These are phyloP conservation scores for Macroramphosus scolopax DNA, from an alignment of 2,797 vertebrate species.

Conservation along the genomic window DNA sequence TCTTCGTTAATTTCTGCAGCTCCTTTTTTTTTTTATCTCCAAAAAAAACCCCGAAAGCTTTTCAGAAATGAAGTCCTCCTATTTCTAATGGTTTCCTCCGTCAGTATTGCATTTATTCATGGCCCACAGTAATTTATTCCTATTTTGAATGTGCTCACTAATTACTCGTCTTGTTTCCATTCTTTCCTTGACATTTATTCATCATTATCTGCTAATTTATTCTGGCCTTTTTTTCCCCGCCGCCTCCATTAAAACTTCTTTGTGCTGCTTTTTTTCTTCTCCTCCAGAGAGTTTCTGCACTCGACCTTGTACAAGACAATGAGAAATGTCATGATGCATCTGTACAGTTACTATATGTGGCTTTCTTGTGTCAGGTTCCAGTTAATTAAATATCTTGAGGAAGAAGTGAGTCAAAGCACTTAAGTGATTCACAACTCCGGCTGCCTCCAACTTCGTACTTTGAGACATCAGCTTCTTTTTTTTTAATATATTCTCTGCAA, in stretches of 20 bases:
- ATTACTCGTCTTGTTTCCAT: slow-evolving; percentile 54
- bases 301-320: slow-evolving; percentile 55
- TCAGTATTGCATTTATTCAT: slow-evolving; percentile 42
- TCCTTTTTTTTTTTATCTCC: slow-evolving; percentile 10
- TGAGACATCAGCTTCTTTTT: slow-evolving; percentile 57
- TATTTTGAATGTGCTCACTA: slow-evolving; percentile 43
- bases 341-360: slow-evolving; percentile 52
- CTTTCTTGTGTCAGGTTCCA: slow-evolving; percentile 46
- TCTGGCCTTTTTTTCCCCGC: slow-evolving; percentile 44
- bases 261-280: slow-evolving; percentile 19
- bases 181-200: slow-evolving; percentile 49
- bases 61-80: slow-evolving; percentile 23
- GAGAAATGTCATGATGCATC: slow-evolving; percentile 49
- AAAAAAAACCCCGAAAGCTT: slow-evolving; percentile 39
- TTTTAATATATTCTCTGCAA: slow-evolving; percentile 75
- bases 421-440: slow-evolving; percentile 12
- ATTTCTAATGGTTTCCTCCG: slow-evolving; percentile 45
- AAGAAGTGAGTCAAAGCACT: slow-evolving; percentile 40
- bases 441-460: slow-evolving; percentile 50
- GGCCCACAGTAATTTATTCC: slow-evolving; percentile 47
- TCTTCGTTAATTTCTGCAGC: slow-evolving; percentile 8
- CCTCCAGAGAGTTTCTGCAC: too few relatives aligned
- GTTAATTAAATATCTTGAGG: slow-evolving; percentile 29
- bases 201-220: slow-evolving; percentile 47
- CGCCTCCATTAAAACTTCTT: slow-evolving; percentile 42